A percentile compares a stretch with the other conserved stretches of the same genome.
Conservation (phyloP, 2,113 vertebrate genomes). For the Corythaeola cristata region DNA sequence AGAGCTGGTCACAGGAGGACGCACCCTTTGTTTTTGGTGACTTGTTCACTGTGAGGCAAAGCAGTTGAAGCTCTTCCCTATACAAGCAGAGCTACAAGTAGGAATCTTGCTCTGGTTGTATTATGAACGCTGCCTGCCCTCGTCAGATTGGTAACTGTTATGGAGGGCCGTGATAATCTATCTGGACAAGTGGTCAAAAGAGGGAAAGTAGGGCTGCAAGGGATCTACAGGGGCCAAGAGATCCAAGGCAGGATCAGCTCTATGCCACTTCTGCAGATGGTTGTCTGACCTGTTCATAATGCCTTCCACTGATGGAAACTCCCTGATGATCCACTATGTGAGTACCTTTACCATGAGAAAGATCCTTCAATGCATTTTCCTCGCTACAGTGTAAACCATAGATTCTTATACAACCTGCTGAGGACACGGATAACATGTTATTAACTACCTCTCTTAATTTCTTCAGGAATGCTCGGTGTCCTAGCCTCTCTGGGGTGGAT, state of each 20-base stretch:
- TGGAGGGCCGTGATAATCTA: neutral
- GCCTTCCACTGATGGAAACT: too few relatives aligned
- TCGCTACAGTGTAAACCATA: neutral
- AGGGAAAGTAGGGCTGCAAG: neutral
- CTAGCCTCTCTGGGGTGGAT: neutral
- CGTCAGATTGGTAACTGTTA: neutral
- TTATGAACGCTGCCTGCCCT: neutral
- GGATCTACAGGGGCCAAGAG: neutral
- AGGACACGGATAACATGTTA: accelerated
- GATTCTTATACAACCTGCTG: neutral
- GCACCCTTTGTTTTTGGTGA: neutral
- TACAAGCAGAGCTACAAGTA: neutral
- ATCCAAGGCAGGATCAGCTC: neutral
- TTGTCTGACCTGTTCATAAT: neutral
- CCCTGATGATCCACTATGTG: neutral
- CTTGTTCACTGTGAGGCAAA: neutral
- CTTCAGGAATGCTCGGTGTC: neutral
- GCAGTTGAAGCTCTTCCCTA: neutral
- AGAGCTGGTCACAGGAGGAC: neutral
- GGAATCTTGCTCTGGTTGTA: neutral
- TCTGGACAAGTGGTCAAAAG: neutral
- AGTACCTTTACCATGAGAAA: neutral
- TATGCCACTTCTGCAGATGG: neutral
- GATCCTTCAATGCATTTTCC: neutral
- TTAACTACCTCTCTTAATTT: neutral